Evolutionary conservation across 2,113 vertebrate species (phyloP).

Genomic region (Sinosuthora webbiana): DNA sequence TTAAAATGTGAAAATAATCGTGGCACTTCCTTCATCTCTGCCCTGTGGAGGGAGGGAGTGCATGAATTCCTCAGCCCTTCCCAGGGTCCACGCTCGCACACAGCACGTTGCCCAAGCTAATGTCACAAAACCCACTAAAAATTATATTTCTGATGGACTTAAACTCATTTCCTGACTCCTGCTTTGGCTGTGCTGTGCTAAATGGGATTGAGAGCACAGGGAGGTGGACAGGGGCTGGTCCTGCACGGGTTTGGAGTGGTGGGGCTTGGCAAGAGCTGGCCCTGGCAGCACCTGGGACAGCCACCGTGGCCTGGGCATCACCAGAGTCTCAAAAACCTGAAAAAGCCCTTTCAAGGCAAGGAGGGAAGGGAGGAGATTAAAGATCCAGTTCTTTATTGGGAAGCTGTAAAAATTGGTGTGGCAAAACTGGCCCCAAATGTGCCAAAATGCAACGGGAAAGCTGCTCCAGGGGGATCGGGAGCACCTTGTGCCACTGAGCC

Average conservation of each 20-base stretch:
- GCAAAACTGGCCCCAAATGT: rapidly evolving
- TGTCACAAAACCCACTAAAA: background rate
- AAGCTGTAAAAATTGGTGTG: background rate
- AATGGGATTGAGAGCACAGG: rapidly evolving
- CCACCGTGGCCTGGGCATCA: rapidly evolving
- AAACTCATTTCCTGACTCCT: background rate
- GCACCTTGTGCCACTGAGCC: background rate
- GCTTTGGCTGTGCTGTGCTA: rapidly evolving
- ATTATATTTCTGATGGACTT: background rate
- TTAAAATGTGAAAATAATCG: background rate
- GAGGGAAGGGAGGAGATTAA: background rate
- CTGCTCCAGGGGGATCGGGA: too few relatives aligned
- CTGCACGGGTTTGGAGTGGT: rapidly evolving
- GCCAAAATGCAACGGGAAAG: background rate
- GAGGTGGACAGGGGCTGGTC: background rate
- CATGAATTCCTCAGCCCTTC: background rate
- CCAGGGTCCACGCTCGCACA: background rate
- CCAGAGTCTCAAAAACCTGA: background rate
- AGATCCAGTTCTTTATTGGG: background rate
- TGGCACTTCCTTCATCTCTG: background rate
- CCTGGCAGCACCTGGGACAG: background rate
- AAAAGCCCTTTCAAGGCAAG: background rate
- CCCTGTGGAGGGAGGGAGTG: background rate
- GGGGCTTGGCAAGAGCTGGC: background rate
- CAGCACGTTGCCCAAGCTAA: background rate